These are phyloP conservation scores for Telmatochromis sp. DNA, from an alignment of 2,113 vertebrate genomes.

Conservation along the genomic window DNA sequence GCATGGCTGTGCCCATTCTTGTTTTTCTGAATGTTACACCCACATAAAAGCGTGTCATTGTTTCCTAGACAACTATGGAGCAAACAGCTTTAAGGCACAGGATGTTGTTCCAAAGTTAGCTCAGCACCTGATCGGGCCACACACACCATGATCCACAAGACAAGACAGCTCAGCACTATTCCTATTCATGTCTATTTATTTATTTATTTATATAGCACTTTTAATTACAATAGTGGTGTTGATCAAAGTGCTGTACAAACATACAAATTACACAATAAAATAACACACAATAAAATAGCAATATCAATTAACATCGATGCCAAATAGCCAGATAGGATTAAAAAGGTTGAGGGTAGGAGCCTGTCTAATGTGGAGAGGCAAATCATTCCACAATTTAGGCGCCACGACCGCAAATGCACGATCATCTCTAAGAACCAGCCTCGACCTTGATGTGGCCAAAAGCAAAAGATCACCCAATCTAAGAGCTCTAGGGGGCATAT, in stretches of 20 bases:
- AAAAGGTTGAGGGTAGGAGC: neutral
- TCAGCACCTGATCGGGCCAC: neutral
- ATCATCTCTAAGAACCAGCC: fast-evolving
- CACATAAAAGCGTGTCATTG: constrained; percentile 30
- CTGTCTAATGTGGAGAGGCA: neutral
- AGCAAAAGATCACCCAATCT: neutral
- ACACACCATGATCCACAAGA: neutral
- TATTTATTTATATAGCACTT: neutral
- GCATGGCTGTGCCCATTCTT: neutral
- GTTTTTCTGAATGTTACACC: neutral
- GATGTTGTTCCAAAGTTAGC: neutral
- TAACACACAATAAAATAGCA: neutral
- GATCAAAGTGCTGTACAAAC: neutral
- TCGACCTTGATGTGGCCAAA: neutral
- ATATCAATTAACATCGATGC: neutral
- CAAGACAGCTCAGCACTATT: neutral
- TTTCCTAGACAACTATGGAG: constrained; percentile 41
- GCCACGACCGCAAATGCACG: fast-evolving
- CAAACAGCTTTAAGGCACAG: constrained; percentile 28
- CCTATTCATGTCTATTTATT: neutral
- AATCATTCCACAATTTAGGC: neutral
- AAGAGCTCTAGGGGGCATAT: neutral
- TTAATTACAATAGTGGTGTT: neutral
- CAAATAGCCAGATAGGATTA: neutral
- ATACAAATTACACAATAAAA: neutral